Evolutionary conservation across 1,140 invertebrate genomes (phyloP).

Genomic region (Drosophila orena): DNA sequence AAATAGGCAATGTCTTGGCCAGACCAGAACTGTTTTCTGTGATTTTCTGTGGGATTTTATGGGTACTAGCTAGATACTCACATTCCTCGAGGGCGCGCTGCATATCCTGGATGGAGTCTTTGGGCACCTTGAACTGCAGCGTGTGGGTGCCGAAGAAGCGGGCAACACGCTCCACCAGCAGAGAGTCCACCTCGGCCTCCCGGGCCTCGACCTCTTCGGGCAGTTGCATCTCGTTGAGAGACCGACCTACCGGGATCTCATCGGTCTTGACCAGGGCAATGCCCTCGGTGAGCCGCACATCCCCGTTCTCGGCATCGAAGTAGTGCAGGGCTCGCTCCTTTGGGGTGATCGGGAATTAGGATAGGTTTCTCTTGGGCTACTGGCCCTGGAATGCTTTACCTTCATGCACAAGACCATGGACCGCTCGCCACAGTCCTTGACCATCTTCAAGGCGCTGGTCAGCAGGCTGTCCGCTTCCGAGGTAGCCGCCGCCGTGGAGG

Average conservation of each 20-base stretch:
- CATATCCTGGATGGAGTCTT: slow-evolving; percentile 88
- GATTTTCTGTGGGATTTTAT: slow-evolving; percentile 15
- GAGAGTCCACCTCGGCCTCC: slow-evolving; percentile 91
- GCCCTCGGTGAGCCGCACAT: slow-evolving; percentile 88
- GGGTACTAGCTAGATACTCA: slow-evolving; percentile 44
- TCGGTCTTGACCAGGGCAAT: slow-evolving; percentile 89
- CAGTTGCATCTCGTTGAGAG: slow-evolving; percentile 86
- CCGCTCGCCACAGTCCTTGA: slow-evolving; percentile 89
- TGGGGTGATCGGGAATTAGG: slow-evolving; percentile 1
- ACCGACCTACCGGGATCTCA: slow-evolving; percentile 86
- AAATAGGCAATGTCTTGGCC: slow-evolving; percentile 57
- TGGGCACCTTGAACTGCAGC: slow-evolving; percentile 91
- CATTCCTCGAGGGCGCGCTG: slow-evolving; percentile 88
- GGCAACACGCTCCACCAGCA: slow-evolving; percentile 90
- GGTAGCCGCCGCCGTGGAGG: slow-evolving; percentile 84
- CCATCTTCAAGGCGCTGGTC: slow-evolving; percentile 87
- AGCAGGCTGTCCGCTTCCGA: slow-evolving; percentile 85
- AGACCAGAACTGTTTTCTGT: slow-evolving; percentile 50
- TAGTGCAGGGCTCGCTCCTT: slow-evolving; percentile 89
- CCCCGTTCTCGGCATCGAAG: slow-evolving; percentile 87
- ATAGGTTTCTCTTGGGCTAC: not conserved
- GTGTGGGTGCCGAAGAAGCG: slow-evolving; percentile 92
- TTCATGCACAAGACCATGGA: slow-evolving; percentile 91
- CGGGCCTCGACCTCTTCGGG: slow-evolving; percentile 89
- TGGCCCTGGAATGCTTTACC: slow-evolving; percentile 76